Base-by-base conservation (phyloP, 2,113 vertebrate genomes). In the Pseudois nayaur region DNA sequence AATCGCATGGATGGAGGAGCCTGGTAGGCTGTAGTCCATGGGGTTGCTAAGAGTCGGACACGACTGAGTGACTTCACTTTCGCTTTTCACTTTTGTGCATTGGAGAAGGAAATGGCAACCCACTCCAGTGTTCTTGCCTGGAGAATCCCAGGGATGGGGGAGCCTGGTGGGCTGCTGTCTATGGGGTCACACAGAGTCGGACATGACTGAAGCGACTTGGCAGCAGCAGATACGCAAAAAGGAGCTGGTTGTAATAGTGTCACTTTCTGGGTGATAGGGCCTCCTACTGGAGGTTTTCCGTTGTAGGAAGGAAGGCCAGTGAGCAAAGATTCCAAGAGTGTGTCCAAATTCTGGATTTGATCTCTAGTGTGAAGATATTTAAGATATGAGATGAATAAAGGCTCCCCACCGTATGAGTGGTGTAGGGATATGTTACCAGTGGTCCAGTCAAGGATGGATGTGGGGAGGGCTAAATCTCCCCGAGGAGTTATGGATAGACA, bases 181-280 rank as follows among this genome's bases (percentile, higher is more conserved):
- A 9, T n/a, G 62, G 62, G 31, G 62, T 64, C 1, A 0, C 62
- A 33, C 31, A n/a, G 62, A n/a, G 62, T 64, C 0, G 0, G 33
- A 64, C 15, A 64, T 0, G 3, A 64, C 62, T 64, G 33, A 64
- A 64, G 8, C 1, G 0, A 64, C 33, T 64, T 64, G n/a, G 62
- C 62, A n/a, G 33, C 62, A n/a, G 62, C 8, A n/a, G 64, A 67
- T 36, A 67, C 10, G 16, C 64, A 67, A 67, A n/a, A 36, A 67
- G 33, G 17, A 21, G 9, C 64, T 67, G 17, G n/a, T 67, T 67
- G 64, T 67, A 67, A 21, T 21, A 67, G 17, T 36, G 64, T 67
- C 36, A 21, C n/a, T 67, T 36, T 67, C 64, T 67, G 17, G 64
- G n/a, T 21, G 64, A 36, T 21, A 36, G 8, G 64, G 64, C 8